phyloP scores from a whole-genome alignment of 1,140 invertebrate genomes.

The Micrasema longulum region DNA sequence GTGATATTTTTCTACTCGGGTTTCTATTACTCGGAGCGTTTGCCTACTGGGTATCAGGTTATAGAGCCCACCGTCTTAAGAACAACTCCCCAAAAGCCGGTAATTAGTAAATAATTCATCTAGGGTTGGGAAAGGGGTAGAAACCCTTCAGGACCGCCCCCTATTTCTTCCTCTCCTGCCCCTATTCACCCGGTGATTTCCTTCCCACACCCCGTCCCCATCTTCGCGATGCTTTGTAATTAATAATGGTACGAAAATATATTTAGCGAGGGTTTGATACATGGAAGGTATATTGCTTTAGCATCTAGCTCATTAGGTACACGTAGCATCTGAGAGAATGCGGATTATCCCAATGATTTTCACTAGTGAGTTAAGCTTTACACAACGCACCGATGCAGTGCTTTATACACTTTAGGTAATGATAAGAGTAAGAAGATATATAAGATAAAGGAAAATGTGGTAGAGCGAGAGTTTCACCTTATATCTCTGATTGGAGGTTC shows the following conservation, averaged over 20 bases:
- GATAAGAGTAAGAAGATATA: too few relatives aligned
- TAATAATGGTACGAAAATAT: slow-evolving; percentile 54
- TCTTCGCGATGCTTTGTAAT: slow-evolving; percentile 48
- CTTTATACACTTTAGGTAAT: too few relatives aligned
- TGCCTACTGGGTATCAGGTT: not conserved
- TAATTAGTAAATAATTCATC: slow-evolving; percentile 56
- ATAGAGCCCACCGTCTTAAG: slow-evolving; percentile 46
- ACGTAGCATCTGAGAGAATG: too few relatives aligned
- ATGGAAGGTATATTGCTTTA: slow-evolving; percentile 39
- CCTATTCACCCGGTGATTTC: slow-evolving; percentile 28
- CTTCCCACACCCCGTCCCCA: slow-evolving; percentile 11
- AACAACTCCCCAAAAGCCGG: slow-evolving; percentile 48
- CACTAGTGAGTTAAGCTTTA: too few relatives aligned
- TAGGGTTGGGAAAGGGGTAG: slow-evolving; percentile 29
- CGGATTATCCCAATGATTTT: too few relatives aligned
- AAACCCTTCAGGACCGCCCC: slow-evolving; percentile 3
- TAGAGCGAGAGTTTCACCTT: too few relatives aligned
- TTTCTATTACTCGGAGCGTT: slow-evolving; percentile 4
- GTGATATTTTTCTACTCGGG: not conserved
- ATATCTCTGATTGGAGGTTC: too few relatives aligned
- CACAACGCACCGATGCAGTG: too few relatives aligned
- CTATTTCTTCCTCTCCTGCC: too few relatives aligned
- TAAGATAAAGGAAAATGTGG: too few relatives aligned
- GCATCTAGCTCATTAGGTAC: too few relatives aligned
- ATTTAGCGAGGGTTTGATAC: slow-evolving; percentile 53